Evolutionary conservation across 2,888 invertebrate species (phyloP).

Genomic region (Drepana falcataria): DNA sequence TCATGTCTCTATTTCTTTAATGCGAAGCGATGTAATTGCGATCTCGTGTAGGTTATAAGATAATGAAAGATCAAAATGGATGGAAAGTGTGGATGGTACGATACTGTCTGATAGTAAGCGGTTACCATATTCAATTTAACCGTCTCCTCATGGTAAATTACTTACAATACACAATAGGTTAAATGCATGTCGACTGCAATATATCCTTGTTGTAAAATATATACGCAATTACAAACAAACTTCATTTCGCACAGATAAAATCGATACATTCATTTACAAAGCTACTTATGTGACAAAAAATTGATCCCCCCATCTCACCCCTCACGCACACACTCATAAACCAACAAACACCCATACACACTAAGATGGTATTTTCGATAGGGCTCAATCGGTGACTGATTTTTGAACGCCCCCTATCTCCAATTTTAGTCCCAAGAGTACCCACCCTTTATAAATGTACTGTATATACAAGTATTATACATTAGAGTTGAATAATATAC

Average conservation of each 20-base stretch:
- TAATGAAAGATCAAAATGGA: too few species aligned
- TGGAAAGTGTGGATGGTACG: too few species aligned
- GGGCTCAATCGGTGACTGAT: slow-evolving; percentile 35
- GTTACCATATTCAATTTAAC: too few species aligned
- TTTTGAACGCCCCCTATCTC: slow-evolving; percentile 61
- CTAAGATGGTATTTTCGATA: slow-evolving; percentile 8
- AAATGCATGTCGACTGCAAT: too few species aligned
- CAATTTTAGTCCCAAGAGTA: slow-evolving; percentile 56
- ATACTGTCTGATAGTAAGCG: too few species aligned
- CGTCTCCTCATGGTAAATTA: too few species aligned
- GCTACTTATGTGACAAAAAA: slow-evolving; percentile 15
- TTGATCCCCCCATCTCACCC: slow-evolving; percentile 33
- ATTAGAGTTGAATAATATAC: slow-evolving; percentile 57
- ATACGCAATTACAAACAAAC: not conserved
- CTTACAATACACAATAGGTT: too few species aligned
- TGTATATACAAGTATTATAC: slow-evolving; percentile 39
- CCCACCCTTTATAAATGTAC: slow-evolving; percentile 43
- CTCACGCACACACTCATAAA: slow-evolving; percentile 17
- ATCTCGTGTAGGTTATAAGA: too few species aligned
- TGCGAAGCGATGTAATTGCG: too few species aligned
- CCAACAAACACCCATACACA: slow-evolving; percentile 9
- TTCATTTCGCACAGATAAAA: slow-evolving; percentile 9
- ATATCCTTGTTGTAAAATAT: too few species aligned
- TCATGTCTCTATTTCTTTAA: too few species aligned
- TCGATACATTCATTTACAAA: slow-evolving; percentile 12